Base-by-base conservation (phyloP, 2,797 vertebrate species). In the Acanthurus lineatus region DNA sequence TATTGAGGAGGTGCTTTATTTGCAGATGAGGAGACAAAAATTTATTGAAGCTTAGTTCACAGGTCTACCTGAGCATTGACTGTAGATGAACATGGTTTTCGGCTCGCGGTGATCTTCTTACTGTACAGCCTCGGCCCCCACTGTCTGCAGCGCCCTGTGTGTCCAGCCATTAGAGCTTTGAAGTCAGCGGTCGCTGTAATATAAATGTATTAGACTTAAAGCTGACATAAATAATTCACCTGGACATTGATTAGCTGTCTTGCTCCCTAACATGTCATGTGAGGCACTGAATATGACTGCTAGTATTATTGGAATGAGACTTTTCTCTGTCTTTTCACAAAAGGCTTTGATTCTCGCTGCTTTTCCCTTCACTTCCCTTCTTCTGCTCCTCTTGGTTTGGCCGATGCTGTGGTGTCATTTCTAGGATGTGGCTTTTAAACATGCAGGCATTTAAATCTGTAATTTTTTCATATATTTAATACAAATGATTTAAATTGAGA, bases 211-310 rank as follows among this genome's bases (percentile, higher is more conserved):
- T 95, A 92, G 89, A 92, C 91, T 95, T 95, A 94, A 95, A 93
- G 92, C 91, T 71, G 82, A 90, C 84, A 94, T 96, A 93, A 96
- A 96, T 96, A 96, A 95, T 96, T 95, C 90, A 96, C 93, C 90
- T 94, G 92, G 89, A 92, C 92, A 96, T 95, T 94, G 95, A 96
- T 96, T 95, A 94, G 88, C 94, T 95, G 95, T 94, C 95, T 87
- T 85, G 87, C 90, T 93, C 75, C 91, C 88, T 93, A 93, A 91
- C 91, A 60, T 84, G 90, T 88, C 87, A 88, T 76, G 83, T 83
- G 73, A 83, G 89, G 79, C 77, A 47, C 77, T 52, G 80, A 88
- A 89, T 91, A 88, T 88, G 88, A 93, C 87, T 88, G 82, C 73
- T 68, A 48, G 77, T 81, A 84, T 91, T 88, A 83, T 90, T 87